Percentiles rank a stretch among this genome's conserved stretches.
These are phyloP conservation scores for Athalia circularis DNA, from an alignment of 2,888 invertebrate genomes.

Conservation along the genomic window DNA sequence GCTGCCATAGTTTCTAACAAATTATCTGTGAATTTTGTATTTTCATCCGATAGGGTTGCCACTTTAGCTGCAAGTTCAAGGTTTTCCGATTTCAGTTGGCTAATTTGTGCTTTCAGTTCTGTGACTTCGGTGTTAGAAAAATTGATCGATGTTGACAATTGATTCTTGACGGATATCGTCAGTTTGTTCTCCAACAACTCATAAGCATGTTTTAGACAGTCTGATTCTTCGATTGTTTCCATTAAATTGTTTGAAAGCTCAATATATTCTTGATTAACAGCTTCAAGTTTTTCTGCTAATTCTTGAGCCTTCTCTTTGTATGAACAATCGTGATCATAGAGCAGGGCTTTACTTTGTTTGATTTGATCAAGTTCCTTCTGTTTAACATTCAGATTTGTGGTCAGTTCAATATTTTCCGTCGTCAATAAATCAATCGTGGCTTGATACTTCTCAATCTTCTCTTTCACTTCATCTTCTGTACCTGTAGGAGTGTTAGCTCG, in stretches of 20 bases:
- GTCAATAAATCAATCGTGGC: slow-evolving; percentile 58
- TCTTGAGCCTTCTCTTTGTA: slow-evolving; percentile 56
- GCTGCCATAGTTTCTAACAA: slow-evolving; percentile 50
- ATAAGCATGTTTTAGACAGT: slow-evolving; percentile 57
- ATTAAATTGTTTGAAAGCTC: slow-evolving; percentile 64
- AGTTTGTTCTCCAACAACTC: slow-evolving; percentile 56
- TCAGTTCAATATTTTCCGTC: slow-evolving; percentile 71
- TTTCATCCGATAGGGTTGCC: slow-evolving; percentile 55
- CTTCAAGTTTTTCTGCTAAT: slow-evolving; percentile 53
- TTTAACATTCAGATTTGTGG: slow-evolving; percentile 78
- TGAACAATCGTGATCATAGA: slow-evolving; percentile 62
- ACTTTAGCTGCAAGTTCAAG: slow-evolving; percentile 56
- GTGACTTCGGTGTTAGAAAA: slow-evolving; percentile 45
- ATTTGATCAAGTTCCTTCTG: slow-evolving; percentile 71
- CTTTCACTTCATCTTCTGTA: slow-evolving; percentile 53
- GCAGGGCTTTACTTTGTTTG: slow-evolving; percentile 58
- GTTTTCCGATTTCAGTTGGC: slow-evolving; percentile 54
- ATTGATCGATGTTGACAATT: slow-evolving; percentile 9
- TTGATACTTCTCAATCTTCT: slow-evolving; percentile 52
- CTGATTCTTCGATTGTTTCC: slow-evolving; percentile 64
- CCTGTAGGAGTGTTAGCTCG: slow-evolving; percentile 46
- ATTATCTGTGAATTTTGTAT: slow-evolving; percentile 54
- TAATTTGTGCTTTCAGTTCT: slow-evolving; percentile 50
- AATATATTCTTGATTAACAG: slow-evolving; percentile 59
- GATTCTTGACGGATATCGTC: slow-evolving; percentile 42